Percentiles rank a stretch among this genome's conserved stretches.
Conservation (phyloP, 2,797 vertebrate species). For the Neomorphus geoffroyi region DNA sequence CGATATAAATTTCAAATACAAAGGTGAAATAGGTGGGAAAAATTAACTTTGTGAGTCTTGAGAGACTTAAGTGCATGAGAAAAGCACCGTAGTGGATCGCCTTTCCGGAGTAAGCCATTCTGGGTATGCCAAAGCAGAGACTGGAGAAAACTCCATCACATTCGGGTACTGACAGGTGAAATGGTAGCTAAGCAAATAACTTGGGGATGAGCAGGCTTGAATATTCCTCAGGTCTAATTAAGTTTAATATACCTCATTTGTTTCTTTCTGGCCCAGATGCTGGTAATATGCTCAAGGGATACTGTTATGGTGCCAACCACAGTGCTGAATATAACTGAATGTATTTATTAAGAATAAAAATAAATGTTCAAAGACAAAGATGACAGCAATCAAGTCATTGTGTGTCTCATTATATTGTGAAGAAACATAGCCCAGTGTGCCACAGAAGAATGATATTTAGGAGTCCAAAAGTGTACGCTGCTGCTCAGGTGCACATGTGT, state of each 20-base stretch:
- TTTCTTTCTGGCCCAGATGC: not conserved
- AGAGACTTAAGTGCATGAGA: not conserved
- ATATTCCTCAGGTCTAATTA: not conserved
- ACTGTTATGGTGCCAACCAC: not conserved
- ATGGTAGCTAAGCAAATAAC: not conserved
- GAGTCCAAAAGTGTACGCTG: not conserved
- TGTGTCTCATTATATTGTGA: not conserved
- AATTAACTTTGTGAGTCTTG: not conserved
- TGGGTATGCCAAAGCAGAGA: not conserved
- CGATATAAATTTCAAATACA: not conserved
- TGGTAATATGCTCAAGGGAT: not conserved
- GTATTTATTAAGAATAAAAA: not conserved
- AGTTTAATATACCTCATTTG: not conserved
- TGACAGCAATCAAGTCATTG: not conserved
- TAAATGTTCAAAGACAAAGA: not conserved
- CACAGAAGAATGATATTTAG: not conserved
- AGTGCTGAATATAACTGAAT: not conserved
- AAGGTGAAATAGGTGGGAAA: not conserved
- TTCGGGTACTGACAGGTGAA: not conserved
- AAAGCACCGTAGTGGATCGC: not conserved
- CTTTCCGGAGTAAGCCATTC: not conserved
- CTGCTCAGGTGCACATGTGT: not conserved
- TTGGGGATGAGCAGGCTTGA: not conserved
- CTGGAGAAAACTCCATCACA: not conserved
- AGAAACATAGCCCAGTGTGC: not conserved